Evolutionary conservation across 1,140 invertebrate species (phyloP), one percentile per base, ranked within the genome.

Genomic region (Rhyacophila brunnea): DNA sequence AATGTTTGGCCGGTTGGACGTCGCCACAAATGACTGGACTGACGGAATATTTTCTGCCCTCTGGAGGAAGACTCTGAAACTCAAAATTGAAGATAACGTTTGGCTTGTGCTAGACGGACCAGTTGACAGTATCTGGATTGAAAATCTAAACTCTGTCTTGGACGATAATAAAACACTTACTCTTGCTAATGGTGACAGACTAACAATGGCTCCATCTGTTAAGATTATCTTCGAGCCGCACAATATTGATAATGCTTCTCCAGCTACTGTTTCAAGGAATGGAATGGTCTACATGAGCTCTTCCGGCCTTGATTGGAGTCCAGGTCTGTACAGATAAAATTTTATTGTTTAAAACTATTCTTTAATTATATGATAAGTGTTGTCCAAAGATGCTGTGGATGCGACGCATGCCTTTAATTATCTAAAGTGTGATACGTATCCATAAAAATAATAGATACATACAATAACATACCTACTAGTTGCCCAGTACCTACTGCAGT

Each of bases 241-340:
- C 71, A 96, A 97, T 71, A 95, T 98, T 60, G 94, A 98, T 71
- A 97, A 97, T 72, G 95, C 95, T 1, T 96, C 93, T 15, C 95
- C 95, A 5, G 94, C 95, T 0, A 98, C 95, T 0, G 95, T 98
- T 0, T 96, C 94, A 0, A 81, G 95, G 51, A 96, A 96, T 74
- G 95, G 95, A 64, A 97, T 97, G 94, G 94, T 96, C 0, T 98
- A 96, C 71, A 97, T 98, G 95, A 96, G 93, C 68, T 95, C 93
- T 0, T 96, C 94, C 0, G 94, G 93, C 0, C 75, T 98, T 19
- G 89, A 93, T 70, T 97, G 94, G 89, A 85, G 86, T 68, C 95
- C 95, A 71, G 81, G 82, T 83, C 68, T 47, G 65, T 56, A 42
- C n/a, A 52, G 35, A 67, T 47, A 35, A 20, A n/a, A 15, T 59